Conservation (phyloP, 2,888 invertebrate species). For the Dichetophora obliterata region DNA sequence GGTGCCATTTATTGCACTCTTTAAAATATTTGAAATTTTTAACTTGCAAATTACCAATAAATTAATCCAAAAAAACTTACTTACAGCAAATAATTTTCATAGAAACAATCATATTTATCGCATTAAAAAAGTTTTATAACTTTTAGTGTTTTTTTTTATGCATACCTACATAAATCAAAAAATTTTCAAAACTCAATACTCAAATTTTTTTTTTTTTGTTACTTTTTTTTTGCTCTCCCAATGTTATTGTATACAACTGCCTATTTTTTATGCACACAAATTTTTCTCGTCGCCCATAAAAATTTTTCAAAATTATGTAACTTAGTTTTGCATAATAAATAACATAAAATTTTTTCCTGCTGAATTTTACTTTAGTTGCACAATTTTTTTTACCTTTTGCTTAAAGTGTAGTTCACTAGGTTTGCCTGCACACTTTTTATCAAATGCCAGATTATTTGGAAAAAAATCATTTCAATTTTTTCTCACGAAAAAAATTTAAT, state of each 20-base stretch:
- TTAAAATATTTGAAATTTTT: too few species aligned
- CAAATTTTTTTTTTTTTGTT: too few species aligned
- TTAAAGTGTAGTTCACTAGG: background rate
- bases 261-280: background rate
- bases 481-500: background rate
- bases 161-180: too few species aligned
- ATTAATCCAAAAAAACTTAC: too few species aligned
- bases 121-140: too few species aligned
- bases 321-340: slow-evolving; percentile 9
- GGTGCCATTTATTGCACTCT: too few species aligned
- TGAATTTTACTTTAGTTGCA: background rate
- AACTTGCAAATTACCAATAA: too few species aligned
- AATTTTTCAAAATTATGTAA: slow-evolving; percentile 13
- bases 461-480: background rate
- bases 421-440: background rate
- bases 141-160: background rate
- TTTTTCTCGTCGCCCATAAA: background rate
- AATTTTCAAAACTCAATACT: background rate
- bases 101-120: too few species aligned
- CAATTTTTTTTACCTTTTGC: background rate
- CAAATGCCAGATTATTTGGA: background rate
- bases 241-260: background rate
- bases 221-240: background rate
- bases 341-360: background rate
- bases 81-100: too few species aligned